These are phyloP conservation scores for Aplysina aerophoba DNA, from an alignment of 37 sponge, comb jelly and placozoan genomes.

Conservation along the genomic window DNA sequence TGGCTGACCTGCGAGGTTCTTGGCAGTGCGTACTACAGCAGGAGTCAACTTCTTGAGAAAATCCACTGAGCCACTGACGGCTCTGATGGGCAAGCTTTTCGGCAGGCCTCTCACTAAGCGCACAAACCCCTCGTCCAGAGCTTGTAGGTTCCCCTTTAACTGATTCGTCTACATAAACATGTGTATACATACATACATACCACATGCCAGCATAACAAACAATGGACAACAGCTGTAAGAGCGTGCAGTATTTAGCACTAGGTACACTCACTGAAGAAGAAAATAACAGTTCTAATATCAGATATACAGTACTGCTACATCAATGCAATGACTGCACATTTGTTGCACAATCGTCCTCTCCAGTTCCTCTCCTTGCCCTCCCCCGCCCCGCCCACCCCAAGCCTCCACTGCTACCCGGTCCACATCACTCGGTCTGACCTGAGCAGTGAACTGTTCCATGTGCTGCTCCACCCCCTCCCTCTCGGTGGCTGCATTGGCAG, in stretches of 20 bases:
- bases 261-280: too few species aligned
- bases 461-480: conserved; percentile 1
- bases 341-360: too few species aligned
- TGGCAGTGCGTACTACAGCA: conserved; percentile 58
- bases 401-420: not conserved
- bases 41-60: conserved; percentile 75
- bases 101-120: conserved; percentile 25
- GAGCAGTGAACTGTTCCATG: conserved; percentile 8
- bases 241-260: not conserved
- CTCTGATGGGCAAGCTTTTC: not conserved
- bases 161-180: not conserved
- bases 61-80: conserved; percentile 31
- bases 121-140: conserved; percentile 9
- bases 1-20: conserved; percentile 55
- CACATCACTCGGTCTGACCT: not conserved
- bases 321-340: too few species aligned
- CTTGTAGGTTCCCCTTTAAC: conserved; percentile 8
- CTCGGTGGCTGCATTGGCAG: conserved; percentile 35
- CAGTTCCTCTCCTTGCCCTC: too few species aligned
- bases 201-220: not conserved
- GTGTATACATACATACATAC: not conserved
- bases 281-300: too few species aligned
- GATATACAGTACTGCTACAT: too few species aligned
- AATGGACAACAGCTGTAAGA: not conserved
- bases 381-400: not conserved